Percentiles rank a stretch among this genome's conserved stretches.
Conservation (phyloP, 2,888 invertebrate genomes). For the Pantelozetes paolii region DNA sequence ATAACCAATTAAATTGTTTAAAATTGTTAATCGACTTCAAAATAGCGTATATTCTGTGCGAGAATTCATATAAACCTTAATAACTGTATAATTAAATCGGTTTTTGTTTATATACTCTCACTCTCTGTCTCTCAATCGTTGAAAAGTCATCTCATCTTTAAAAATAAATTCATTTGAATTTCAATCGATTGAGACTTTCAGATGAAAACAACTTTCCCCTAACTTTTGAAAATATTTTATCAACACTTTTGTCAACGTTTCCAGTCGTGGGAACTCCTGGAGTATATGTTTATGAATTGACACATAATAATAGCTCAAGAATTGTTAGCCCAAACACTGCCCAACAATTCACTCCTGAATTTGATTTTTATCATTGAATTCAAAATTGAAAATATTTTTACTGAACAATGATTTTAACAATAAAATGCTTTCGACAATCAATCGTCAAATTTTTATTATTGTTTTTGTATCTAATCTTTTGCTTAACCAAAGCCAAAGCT, state of each 20-base stretch:
- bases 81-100: constrained; percentile 11
- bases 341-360: neutral
- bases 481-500: neutral
- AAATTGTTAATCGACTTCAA: neutral
- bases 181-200: neutral
- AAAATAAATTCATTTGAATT: neutral
- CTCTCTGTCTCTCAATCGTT: neutral
- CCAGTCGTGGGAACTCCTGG: neutral
- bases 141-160: neutral
- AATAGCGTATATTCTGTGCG: constrained; percentile 1
- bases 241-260: neutral
- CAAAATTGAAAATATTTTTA: neutral
- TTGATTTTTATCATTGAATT: neutral
- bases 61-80: neutral
- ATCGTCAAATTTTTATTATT: neutral
- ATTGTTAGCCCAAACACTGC: neutral
- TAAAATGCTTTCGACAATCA: neutral
- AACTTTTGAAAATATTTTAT: neutral
- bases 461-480: neutral
- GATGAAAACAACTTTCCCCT: neutral
- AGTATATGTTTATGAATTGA: neutral
- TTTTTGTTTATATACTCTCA: neutral
- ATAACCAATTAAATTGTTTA: constrained; percentile 12
- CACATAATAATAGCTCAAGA: neutral
- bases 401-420: neutral